Evolutionary conservation across 92 coral and sea anemone genomes (phyloP), one percentile per base, ranked within the genome.

Genomic region (Desmophyllum pertusum): DNA sequence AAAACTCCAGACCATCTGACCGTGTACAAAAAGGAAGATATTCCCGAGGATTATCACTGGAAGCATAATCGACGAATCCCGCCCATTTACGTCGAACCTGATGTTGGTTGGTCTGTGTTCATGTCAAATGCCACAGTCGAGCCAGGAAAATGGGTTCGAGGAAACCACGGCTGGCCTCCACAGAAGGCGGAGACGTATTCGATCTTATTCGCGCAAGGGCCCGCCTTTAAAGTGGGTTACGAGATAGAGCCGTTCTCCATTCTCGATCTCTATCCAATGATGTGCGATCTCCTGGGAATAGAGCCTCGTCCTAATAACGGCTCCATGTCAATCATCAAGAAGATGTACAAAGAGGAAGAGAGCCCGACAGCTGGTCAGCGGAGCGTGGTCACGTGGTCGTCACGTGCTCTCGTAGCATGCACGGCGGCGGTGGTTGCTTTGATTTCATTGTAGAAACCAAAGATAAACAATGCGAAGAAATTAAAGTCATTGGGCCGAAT

Each of bases 1-100:
- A 81, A 64, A 4, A 81, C 76, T 37, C 92, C 94, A 8, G 87
- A 92, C 6, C 83, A 94, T 30, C 74, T 96, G 55, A 85, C 70
- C 19, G 95, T 94, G 33, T 93, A 89, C 89, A 92, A 88, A 86
- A 95, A 90, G 55, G 81, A 81, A 43, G 93, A 95, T 25, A 94
- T 95, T 61, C 95, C 95, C 1, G 90, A 84, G 37, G 87, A 71
- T 37, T 90, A 89, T 64, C 95, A 95, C 88, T 92, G 92, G 89
- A 93, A 93, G 43, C 85, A 94, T 93, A 95, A 95, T 61, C 93
- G 96, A 50, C 89, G 98, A 63, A 85, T 94, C 48, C 97, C 98
- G n/a, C 98, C 95, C 17, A 88, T 95, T 40, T 95, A 84, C 55
- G 83, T 94, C 37, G 87, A 91, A 23, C 89, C 94, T 0, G 92